Percentiles rank a stretch among this genome's conserved stretches.
Conservation (phyloP, 2,113 vertebrate species). For the Archocentrus centrarchus region DNA sequence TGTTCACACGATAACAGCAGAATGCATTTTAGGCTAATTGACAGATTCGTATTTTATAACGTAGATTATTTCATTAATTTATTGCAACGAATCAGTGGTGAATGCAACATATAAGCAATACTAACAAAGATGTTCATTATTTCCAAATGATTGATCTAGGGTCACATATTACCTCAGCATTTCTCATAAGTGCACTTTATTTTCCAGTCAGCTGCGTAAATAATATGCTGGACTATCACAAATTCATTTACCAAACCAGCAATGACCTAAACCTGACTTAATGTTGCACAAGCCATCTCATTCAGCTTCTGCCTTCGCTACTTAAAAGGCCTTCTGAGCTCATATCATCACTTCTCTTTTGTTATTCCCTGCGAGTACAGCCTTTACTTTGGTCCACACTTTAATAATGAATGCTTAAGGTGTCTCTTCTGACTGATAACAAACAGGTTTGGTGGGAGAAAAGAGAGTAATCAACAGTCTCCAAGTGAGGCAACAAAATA, state of each 20-base stretch:
- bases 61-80: not conserved
- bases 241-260: not conserved
- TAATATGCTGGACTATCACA: not conserved
- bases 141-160: not conserved
- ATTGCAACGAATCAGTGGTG: not conserved
- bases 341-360: slow-evolving; percentile 10
- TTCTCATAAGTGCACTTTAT: not conserved
- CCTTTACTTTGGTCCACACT: slow-evolving; percentile 18
- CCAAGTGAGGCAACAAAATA: slow-evolving; percentile 43
- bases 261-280: not conserved
- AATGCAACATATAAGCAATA: not conserved
- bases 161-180: slow-evolving; percentile 17
- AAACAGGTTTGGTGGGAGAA: slow-evolving; percentile 18
- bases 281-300: not conserved
- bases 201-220: not conserved
- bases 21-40: not conserved
- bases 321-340: slow-evolving; percentile 29
- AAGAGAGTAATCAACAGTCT: slow-evolving; percentile 12
- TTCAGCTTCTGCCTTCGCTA: not conserved
- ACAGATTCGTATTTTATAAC: not conserved
- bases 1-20: not conserved
- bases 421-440: slow-evolving; percentile 47
- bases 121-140: not conserved
- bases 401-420: slow-evolving; percentile 37
- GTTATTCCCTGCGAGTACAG: slow-evolving; percentile 21